Conservation (phyloP, 23 tunicate genomes). For the Trididemnum miniatum region DNA sequence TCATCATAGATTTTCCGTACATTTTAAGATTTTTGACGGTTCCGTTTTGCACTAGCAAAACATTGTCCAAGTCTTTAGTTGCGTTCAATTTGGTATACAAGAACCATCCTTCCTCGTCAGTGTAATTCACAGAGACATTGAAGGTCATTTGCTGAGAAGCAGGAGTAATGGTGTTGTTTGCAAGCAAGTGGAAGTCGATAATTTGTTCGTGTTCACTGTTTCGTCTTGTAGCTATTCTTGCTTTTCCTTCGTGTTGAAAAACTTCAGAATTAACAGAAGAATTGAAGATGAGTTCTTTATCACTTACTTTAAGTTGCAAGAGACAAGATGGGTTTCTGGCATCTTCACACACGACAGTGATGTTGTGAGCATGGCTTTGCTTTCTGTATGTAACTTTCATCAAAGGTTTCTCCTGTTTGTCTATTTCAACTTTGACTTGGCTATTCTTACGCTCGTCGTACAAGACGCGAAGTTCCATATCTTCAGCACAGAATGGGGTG, state of each 20-base stretch:
- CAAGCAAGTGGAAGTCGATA: background rate
- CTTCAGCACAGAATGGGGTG: slow-evolving; percentile 11
- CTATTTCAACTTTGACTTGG: background rate
- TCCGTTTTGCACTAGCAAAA: background rate
- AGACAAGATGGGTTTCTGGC: slow-evolving; percentile 10
- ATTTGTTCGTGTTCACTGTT: background rate
- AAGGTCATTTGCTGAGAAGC: background rate
- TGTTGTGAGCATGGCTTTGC: background rate
- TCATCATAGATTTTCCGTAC: background rate
- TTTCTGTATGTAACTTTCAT: background rate
- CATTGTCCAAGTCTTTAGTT: background rate
- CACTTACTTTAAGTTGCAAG: background rate
- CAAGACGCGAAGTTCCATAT: background rate
- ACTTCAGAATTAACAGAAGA: background rate
- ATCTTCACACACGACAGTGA: background rate
- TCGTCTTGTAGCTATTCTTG: too few species aligned
- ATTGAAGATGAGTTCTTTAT: background rate
- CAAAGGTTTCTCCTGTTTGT: background rate
- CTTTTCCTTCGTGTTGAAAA: background rate
- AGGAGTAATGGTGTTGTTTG: slow-evolving; percentile 5
- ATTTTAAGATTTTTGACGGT: background rate
- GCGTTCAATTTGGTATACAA: background rate
- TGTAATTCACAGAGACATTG: background rate
- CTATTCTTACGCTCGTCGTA: background rate
- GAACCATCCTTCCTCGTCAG: background rate